Evolutionary conservation across 2,113 vertebrate species (phyloP), one percentile per base, ranked within the genome.

Genomic region (Callorhinus ursinus): DNA sequence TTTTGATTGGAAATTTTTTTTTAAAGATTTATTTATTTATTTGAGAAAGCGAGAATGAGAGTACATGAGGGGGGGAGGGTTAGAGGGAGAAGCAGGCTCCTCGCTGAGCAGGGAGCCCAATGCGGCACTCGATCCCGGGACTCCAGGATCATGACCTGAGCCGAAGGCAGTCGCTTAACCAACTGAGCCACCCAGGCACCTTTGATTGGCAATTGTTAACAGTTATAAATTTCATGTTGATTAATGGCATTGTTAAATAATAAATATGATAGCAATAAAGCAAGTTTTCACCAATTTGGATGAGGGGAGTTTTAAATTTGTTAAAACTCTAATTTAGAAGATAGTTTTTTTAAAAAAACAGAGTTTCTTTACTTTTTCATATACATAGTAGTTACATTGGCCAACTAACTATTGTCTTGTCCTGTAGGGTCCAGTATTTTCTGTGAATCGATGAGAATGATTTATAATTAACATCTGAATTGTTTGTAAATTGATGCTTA

Each of bases 211-310:
- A 71, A 4, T 69, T 79, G 21, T 59, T 93, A 92, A 88, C 3
- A 85, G 12, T 51, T 61, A 51, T 86, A 93, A 6, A 91, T 96
- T 96, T 93, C 10, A 89, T 89, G 15, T 61, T 49, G n/a, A 72
- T 69, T 72, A 96, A 86, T 89, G 65, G 4, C 1, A 15, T 31
- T 89, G 7, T 85, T 69, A 14, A 57, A 11, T 90, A 76, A 63
- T 63, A 88, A 83, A 94, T 90, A 82, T n/a, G 33, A 79, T 5
- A 93, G 10, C 13, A 96, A 77, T 26, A 69, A 85, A 76, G 65
- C 5, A 93, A 65, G 7, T 84, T 96, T 87, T 55, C 12, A 51
- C 36, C 28, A 84, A 77, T 28, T 87, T 96, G 46, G 26, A 76
- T 79, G 39, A 61, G 2, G 24, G 16, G 81, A 96, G 19, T 67